Evolutionary conservation across 2,113 vertebrate species (phyloP).

Genomic region (Cynocephalus volans): DNA sequence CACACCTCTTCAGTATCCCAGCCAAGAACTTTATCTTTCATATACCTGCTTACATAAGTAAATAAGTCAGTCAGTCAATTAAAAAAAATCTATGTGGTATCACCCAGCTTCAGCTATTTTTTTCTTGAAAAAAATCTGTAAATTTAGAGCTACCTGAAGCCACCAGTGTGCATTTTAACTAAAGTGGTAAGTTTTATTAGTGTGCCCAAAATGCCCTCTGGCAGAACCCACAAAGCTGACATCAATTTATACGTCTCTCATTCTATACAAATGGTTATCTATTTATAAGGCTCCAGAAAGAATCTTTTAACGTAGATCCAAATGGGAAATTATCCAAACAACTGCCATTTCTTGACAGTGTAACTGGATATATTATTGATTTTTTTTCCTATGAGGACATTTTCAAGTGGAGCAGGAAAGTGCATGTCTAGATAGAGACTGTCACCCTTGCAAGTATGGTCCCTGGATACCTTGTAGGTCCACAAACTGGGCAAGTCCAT

Average conservation of each 20-base stretch:
- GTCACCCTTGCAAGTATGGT: neutral
- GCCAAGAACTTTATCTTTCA: neutral
- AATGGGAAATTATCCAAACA: neutral
- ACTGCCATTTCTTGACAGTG: neutral
- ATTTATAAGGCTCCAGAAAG: neutral
- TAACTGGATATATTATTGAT: rapidly evolving
- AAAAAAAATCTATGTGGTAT: neutral
- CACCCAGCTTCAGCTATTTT: neutral
- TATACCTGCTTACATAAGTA: neutral
- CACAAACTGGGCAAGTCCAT: no score
- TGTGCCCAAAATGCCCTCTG: rapidly evolving
- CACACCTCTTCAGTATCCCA: no score
- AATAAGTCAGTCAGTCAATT: neutral
- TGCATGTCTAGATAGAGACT: neutral
- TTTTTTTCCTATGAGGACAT: neutral
- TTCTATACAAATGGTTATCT: neutral
- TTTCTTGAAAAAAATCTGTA: neutral
- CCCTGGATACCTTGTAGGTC: rapidly evolving
- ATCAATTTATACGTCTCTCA: neutral
- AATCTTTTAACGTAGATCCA: neutral
- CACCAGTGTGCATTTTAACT: neutral
- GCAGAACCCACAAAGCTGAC: neutral
- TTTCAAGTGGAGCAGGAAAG: neutral
- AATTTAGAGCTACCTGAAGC: neutral
- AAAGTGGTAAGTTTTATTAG: neutral